phyloP scores from a whole-genome alignment of 2,113 vertebrate genomes.

The Heterocephalus glaber region DNA sequence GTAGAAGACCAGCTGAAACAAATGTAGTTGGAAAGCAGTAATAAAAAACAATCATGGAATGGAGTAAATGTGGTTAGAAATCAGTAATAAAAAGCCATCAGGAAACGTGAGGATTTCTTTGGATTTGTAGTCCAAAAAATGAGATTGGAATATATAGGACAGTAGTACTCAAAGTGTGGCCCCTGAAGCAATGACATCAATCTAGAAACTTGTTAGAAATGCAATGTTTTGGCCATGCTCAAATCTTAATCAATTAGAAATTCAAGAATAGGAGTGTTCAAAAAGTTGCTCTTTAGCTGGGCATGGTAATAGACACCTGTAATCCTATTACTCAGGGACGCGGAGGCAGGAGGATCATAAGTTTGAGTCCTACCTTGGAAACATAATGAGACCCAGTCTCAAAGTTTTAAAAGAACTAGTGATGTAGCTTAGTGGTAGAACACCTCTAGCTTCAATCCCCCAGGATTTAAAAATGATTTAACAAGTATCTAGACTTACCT shows the following conservation, averaged over 20 bases:
- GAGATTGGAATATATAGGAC: neutral
- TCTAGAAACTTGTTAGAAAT: neutral
- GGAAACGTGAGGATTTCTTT: neutral
- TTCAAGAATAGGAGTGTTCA: neutral
- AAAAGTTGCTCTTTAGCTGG: neutral
- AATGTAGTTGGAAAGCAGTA: constrained; percentile 36
- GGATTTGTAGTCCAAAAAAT: neutral
- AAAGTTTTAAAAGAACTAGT: neutral
- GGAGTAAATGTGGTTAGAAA: constrained; percentile 34
- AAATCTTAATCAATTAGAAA: neutral
- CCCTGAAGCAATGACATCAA: neutral
- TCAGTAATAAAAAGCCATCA: neutral
- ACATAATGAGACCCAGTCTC: neutral
- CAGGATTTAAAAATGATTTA: neutral
- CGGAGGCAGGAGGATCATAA: neutral
- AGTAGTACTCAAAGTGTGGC: neutral
- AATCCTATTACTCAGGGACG: neutral
- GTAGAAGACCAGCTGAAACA: constrained; percentile 52
- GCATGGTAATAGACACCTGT: too few species aligned
- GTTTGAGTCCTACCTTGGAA: neutral
- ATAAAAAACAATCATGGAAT: constrained; percentile 40
- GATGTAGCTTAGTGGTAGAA: neutral
- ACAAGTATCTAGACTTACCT: neutral
- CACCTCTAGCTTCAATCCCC: neutral
- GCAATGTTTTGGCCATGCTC: neutral